These are phyloP conservation scores for Dolichomitus sp. DNA, from an alignment of 2,888 invertebrate genomes.

Conservation along the genomic window DNA sequence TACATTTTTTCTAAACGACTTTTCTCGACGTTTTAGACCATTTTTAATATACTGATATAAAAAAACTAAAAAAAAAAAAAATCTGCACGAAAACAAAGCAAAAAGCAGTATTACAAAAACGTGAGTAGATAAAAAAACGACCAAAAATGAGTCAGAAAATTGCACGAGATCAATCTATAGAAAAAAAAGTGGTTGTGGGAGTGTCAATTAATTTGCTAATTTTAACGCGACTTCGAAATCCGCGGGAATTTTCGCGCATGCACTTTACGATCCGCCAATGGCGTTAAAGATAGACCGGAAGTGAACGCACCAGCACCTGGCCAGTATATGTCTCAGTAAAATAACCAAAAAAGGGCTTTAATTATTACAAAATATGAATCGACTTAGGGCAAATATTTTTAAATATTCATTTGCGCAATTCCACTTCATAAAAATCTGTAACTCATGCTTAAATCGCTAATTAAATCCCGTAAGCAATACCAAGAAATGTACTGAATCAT, in stretches of 20 bases:
- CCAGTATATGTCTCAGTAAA: neutral
- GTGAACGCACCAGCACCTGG: neutral
- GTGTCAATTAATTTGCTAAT: neutral
- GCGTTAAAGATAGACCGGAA: slow-evolving; percentile 30
- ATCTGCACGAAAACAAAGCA: too few relatives aligned
- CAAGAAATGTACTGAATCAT: slow-evolving; percentile 26
- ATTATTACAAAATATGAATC: slow-evolving; percentile 12
- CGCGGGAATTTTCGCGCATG: slow-evolving; percentile 50
- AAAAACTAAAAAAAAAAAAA: too few relatives aligned
- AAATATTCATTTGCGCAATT: neutral
- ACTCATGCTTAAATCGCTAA: neutral
- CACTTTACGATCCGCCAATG: slow-evolving; percentile 21
- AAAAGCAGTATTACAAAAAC: neutral
- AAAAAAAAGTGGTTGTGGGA: neutral
- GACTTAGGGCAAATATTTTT: neutral
- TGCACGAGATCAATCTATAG: neutral
- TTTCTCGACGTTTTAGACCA: too few relatives aligned
- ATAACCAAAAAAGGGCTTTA: neutral
- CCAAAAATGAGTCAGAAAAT: neutral
- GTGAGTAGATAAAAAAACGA: neutral
- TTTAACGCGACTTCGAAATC: neutral
- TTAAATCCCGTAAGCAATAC: neutral
- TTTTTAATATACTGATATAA: too few relatives aligned
- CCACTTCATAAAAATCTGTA: neutral
- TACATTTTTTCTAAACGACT: too few relatives aligned